Percentiles rank a stretch among this genome's conserved stretches.
phyloP scores from a whole-genome alignment of 2,888 invertebrate species.

The Elmis aenea region DNA sequence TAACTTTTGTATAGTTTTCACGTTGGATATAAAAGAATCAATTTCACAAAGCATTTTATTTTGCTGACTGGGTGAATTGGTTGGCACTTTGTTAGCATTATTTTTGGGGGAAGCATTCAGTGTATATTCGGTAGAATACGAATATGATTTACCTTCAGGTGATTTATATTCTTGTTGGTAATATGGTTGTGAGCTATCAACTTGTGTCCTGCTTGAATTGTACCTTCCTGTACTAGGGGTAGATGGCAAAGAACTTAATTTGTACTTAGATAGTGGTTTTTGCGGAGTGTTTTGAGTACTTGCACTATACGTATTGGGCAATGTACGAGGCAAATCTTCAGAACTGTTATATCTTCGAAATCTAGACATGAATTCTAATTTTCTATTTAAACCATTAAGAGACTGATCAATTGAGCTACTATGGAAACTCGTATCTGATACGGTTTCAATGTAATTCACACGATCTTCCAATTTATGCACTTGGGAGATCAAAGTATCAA shows the following conservation, averaged over 20 bases:
- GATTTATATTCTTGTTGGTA: not conserved
- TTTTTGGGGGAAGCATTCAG: not conserved
- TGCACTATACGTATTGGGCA: constrained; percentile 16
- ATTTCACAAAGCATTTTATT: constrained; percentile 33
- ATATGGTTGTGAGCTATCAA: too few relatives aligned
- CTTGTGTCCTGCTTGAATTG: constrained; percentile 21
- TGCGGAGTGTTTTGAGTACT: constrained; percentile 44
- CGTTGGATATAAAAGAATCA: constrained; percentile 41
- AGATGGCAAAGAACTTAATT: constrained; percentile 36
- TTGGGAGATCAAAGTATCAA: constrained; percentile 59
- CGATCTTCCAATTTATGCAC: constrained; percentile 55
- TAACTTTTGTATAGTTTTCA: constrained; percentile 35
- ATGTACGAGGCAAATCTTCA: constrained; percentile 27
- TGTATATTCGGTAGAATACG: too few relatives aligned
- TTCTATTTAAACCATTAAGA: constrained; percentile 17
- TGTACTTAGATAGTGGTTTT: constrained; percentile 36
- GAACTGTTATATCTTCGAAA: constrained; percentile 32
- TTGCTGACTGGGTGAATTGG: constrained; percentile 1
- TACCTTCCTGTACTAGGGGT: constrained; percentile 32
- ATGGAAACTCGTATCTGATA: constrained; percentile 33
- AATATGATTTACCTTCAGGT: too few relatives aligned
- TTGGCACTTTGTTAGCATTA: not conserved
- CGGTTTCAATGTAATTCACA: constrained; percentile 49
- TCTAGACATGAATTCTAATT: constrained; percentile 18
- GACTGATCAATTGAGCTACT: constrained; percentile 29